These are phyloP conservation scores for Euwallacea fornicatus DNA, from an alignment of 1,140 invertebrate species.

Conservation along the genomic window DNA sequence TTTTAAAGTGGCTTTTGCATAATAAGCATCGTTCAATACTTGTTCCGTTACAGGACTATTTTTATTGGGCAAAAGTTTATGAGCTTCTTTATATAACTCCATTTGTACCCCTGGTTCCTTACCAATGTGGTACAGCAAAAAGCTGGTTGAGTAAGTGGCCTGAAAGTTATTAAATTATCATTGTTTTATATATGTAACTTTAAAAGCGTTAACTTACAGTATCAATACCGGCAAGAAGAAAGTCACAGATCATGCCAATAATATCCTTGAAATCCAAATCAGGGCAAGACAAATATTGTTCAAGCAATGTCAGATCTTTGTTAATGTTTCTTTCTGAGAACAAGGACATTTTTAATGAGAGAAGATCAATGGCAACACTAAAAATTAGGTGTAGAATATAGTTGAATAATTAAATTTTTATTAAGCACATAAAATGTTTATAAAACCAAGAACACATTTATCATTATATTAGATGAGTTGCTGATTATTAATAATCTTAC, in stretches of 20 bases:
- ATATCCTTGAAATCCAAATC: constrained; percentile 76
- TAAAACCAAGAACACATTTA: neutral
- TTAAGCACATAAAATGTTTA: too few species aligned
- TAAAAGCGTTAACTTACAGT: constrained; percentile 62
- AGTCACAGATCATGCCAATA: constrained; percentile 78
- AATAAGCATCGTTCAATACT: constrained; percentile 65
- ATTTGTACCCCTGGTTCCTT: constrained; percentile 73
- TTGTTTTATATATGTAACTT: neutral
- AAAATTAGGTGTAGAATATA: constrained; percentile 32
- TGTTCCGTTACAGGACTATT: constrained; percentile 60
- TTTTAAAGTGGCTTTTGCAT: constrained; percentile 79
- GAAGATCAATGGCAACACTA: constrained; percentile 70
- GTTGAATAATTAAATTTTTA: too few species aligned
- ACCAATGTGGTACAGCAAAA: constrained; percentile 79
- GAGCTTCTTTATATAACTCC: constrained; percentile 68
- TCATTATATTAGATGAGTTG: neutral
- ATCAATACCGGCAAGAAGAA: constrained; percentile 83
- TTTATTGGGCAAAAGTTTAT: constrained; percentile 57
- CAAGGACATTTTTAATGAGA: constrained; percentile 61
- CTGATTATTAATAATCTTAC: constrained; percentile 56
- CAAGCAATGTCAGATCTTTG: constrained; percentile 58
- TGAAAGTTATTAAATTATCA: constrained; percentile 53
- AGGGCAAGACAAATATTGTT: constrained; percentile 66
- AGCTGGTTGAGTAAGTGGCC: constrained; percentile 80
- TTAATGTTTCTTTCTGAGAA: constrained; percentile 52